Evolutionary conservation across 1,140 invertebrate genomes (phyloP), one percentile per base, ranked within the genome.

Genomic region (Drosophila truncata): DNA sequence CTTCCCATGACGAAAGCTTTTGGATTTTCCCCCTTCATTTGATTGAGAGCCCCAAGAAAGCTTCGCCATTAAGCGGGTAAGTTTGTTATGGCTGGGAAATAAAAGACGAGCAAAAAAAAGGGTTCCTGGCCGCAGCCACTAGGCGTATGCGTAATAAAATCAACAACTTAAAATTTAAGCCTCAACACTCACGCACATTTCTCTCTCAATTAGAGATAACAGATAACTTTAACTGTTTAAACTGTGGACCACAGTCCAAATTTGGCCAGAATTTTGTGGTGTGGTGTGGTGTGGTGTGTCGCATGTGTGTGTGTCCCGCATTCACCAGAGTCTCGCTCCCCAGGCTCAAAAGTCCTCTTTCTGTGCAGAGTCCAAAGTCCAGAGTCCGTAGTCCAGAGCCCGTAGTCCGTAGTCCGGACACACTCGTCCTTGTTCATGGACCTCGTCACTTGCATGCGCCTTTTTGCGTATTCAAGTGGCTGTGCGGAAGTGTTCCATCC

Each of bases 401-500:
- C 47, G 4, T 4, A 31, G 27, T 52, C 27, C 49, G 7, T 1
- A 31, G 27, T 33, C 44, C 35, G 46, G 65, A 50, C 75, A 69
- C 50, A 52, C 31, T 63, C 52, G 66, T 73, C 46, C 79, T 82
- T 57, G 70, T 63, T 59, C 60, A 55, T 52, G 50, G 44, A 78
- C 42, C 75, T 78, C 76, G 80, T 80, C 84, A 88, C 77, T 87
- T 83, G 67, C 77, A 84, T 87, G 64, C 80, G 84, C 84, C 84
- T 80, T 87, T 87, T 87, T 87, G 84, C 84, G 77, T 88, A 70
- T 75, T 63, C 84, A 87, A 87, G 84, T 88, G 71, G 39, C 79
- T 88, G 84, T 88, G 77, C 80, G 72, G 64, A 87, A 87, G 84
- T 87, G 80, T 80, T 35, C 69, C 42, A 49, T 70, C 33, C 64